phyloP scores from a whole-genome alignment of 2,113 vertebrate genomes.

The Rhinolophus ferrumequinum region DNA sequence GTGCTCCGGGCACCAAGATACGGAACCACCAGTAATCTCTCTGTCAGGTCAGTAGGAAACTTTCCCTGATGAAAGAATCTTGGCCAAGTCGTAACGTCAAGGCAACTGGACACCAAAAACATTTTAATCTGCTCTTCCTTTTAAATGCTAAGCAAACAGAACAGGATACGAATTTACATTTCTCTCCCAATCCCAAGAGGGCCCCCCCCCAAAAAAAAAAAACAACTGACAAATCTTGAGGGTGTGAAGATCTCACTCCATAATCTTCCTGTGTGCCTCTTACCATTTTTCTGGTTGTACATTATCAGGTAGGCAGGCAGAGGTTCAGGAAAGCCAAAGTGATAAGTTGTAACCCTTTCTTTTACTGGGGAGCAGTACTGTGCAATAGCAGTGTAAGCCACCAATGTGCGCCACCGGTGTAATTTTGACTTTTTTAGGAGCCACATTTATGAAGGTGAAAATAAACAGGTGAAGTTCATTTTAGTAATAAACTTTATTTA shows the following conservation, averaged over 20 bases:
- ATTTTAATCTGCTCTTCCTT: slow-evolving; percentile 39
- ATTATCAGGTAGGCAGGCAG: slow-evolving; percentile 48
- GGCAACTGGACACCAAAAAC: not conserved
- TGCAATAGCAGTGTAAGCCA: not conserved
- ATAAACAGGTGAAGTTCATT: not conserved
- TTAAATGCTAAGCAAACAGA: slow-evolving; percentile 29
- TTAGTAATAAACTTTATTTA: not conserved
- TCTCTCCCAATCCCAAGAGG: slow-evolving; percentile 43
- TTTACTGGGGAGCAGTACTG: not conserved
- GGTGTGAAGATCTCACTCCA: slow-evolving; percentile 64
- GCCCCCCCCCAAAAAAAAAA: not conserved
- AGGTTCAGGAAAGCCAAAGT: not conserved
- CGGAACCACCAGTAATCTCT: not conserved
- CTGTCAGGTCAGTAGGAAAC: not conserved
- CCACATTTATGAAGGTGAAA: not conserved
- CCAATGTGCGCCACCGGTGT: not conserved
- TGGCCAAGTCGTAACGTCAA: not conserved
- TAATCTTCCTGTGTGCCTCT: slow-evolving; percentile 28
- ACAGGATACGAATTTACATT: slow-evolving; percentile 44
- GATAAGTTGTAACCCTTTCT: slow-evolving; percentile 8
- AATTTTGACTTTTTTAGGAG: not conserved
- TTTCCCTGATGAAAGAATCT: not conserved
- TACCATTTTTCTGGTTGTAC: slow-evolving; percentile 36
- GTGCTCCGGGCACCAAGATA: not conserved
- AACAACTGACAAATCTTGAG: not conserved